phyloP scores from a whole-genome alignment of 2,113 vertebrate genomes.

The Protomyctophum bolini region DNA sequence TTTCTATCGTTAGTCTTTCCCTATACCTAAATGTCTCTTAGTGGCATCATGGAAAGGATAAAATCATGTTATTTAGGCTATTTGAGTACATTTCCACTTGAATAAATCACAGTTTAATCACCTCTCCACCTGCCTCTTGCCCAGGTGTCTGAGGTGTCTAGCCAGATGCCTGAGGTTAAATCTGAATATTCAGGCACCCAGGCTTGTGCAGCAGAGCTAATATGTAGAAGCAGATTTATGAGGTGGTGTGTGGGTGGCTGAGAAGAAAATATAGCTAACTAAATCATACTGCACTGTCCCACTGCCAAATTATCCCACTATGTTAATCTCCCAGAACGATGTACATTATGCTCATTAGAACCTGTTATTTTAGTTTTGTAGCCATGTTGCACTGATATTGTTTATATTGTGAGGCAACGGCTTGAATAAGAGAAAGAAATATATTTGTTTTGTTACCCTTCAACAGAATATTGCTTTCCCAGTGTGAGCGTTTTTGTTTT shows the following conservation, averaged over 20 bases:
- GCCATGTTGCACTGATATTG: background rate
- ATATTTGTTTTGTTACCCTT: constrained; percentile 6
- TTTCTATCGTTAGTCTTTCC: too few species aligned
- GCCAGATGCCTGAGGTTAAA: constrained; percentile 8
- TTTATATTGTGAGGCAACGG: background rate
- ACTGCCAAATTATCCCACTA: constrained; percentile 74
- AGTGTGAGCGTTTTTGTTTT: background rate
- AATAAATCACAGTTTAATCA: constrained; percentile 22
- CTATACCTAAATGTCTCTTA: background rate
- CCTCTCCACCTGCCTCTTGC: constrained; percentile 35
- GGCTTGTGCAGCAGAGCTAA: constrained; percentile 53
- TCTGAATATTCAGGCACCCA: constrained; percentile 59
- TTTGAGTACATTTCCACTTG: background rate
- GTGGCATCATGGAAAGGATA: background rate
- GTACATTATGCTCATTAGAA: constrained; percentile 53
- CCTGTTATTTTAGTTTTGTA: constrained; percentile 12
- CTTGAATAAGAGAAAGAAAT: background rate
- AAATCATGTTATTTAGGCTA: constrained; percentile 1
- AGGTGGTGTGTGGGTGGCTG: constrained; percentile 62
- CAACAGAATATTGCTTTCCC: constrained; percentile 3
- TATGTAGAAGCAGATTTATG: constrained; percentile 67
- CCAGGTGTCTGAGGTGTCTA: constrained; percentile 26
- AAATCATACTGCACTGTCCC: constrained; percentile 67
- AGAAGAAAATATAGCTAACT: constrained; percentile 66
- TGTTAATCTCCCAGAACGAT: constrained; percentile 62